These are phyloP conservation scores for Drosophila differens DNA, from an alignment of 2,888 invertebrate species.

Conservation along the genomic window DNA sequence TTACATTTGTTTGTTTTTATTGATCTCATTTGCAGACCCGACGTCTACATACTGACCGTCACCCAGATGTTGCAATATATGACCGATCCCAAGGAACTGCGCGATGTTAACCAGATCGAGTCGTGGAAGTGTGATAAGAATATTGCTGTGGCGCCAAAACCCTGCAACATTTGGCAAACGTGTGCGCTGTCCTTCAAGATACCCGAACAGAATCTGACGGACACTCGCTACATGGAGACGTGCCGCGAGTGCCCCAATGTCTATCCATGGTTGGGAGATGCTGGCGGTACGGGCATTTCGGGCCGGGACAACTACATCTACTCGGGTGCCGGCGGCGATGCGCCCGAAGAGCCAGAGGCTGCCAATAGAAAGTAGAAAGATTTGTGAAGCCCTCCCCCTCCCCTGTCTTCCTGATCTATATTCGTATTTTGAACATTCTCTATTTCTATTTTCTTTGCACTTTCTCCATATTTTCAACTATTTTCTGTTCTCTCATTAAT, in stretches of 20 bases:
- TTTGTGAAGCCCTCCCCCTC: conserved; percentile 1
- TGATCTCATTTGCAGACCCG: conserved; percentile 88
- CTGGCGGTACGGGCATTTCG: conserved; percentile 92
- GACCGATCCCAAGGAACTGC: conserved; percentile 92
- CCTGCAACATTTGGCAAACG: conserved; percentile 93
- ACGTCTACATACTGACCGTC: conserved; percentile 94
- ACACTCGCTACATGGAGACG: conserved; percentile 94
- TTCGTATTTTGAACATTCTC: not conserved
- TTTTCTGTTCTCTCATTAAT: conserved; percentile 24
- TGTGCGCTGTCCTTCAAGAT: conserved; percentile 93
- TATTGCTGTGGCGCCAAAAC: conserved; percentile 89
- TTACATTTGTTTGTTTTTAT: not conserved
- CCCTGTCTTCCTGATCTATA: not conserved
- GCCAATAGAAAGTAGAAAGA: conserved; percentile 35
- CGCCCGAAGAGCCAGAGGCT: conserved; percentile 20
- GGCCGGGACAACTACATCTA: conserved; percentile 91
- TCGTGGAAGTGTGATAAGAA: conserved; percentile 93
- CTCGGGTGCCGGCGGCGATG: conserved; percentile 52
- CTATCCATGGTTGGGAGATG: conserved; percentile 95
- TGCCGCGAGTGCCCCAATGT: conserved; percentile 93
- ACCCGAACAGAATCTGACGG: conserved; percentile 91
- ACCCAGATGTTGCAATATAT: conserved; percentile 96
- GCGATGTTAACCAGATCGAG: conserved; percentile 90
- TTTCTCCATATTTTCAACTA: conserved; percentile 6
- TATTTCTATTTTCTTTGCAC: not conserved